Base-by-base conservation (phyloP, 2,888 invertebrate genomes). In the Leptopilina myrica region DNA sequence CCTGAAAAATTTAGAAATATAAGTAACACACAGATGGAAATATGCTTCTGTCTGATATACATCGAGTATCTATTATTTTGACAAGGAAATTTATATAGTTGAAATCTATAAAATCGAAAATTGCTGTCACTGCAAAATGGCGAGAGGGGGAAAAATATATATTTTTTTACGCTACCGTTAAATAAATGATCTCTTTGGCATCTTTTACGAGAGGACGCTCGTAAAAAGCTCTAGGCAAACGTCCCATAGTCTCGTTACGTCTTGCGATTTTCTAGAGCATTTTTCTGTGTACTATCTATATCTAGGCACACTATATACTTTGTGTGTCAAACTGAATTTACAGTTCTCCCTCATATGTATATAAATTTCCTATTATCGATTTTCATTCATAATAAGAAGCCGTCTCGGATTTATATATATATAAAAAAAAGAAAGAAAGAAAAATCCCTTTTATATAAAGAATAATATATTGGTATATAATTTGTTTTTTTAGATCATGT, bases 271-370 rank as follows among this genome's bases (percentile, higher is more conserved):
- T 53, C 33, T 53, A 53, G 33, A 73, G 73, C n/a, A 73, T 56
- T 73, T 73, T 33, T 49, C 26, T 56, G 14, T 69, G 59, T n/a
- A 33, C 33, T n/a, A 15, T 20, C 5, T 53, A 12, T 46, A 46
- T 20, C 12, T 20, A 20, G 2, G 12, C 12, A 14, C 49, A 26
- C 14, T 20, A 33, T 33, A 33, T 33, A 7, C 14, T 33, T 49
- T 9, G 14, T 49, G 73, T 26, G 73, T 53, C 33, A 73, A 73
- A 73, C 73, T 56, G 73, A 73, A 73, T 73, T 62, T 56, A 73
- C 33, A 73, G 12, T 53, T 9, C 12, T 53, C 53, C 14, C 14
- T 53, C n/a, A 56, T 53, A 62, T 62, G 62, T 62, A 12, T 49
- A 49, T 49, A 62, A 62, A 62, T 62, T 62, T 8, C n/a, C 62